Evolutionary conservation across 35 echinoderm and acorn worm genomes (phyloP).

Genomic region (Patiria miniata): DNA sequence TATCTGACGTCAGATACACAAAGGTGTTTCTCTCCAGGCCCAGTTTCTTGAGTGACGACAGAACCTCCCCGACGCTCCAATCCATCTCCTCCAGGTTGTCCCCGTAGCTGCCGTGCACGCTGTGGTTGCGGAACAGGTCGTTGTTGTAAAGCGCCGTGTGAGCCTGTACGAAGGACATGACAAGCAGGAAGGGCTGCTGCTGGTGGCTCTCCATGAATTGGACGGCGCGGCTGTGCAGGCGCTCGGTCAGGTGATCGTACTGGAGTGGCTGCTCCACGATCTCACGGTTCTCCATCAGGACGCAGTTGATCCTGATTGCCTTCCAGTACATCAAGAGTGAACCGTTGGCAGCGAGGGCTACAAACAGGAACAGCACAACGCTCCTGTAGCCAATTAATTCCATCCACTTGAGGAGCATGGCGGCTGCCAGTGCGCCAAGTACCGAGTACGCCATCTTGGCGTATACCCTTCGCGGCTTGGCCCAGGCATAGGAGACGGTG

Average conservation of each 20-base stretch:
- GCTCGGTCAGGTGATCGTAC: constrained; percentile 75
- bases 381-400: constrained; percentile 19
- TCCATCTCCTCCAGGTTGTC: constrained; percentile 85
- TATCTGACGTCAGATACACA: constrained; percentile 91
- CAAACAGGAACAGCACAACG: constrained; percentile 21
- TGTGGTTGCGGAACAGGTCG: constrained; percentile 54
- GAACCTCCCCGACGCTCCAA: constrained; percentile 89
- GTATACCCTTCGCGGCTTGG: constrained; percentile 37
- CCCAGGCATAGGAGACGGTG: constrained; percentile 73
- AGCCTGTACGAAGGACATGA: constrained; percentile 71
- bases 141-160: constrained; percentile 77
- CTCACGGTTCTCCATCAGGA: constrained; percentile 82
- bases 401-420: constrained; percentile 32
- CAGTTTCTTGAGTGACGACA: constrained; percentile 61
- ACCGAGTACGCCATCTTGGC: constrained; percentile 39
- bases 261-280: constrained; percentile 78
- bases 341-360: background rate
- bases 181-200: constrained; percentile 62
- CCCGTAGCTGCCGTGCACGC: constrained; percentile 76
- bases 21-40: constrained; percentile 77
- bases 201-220: constrained; percentile 76
- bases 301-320: constrained; percentile 68
- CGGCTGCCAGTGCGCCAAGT: background rate
- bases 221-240: constrained; percentile 67
- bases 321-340: constrained; percentile 37